Conservation (phyloP, 2,113 vertebrate species). For the Caranx melampygus region DNA sequence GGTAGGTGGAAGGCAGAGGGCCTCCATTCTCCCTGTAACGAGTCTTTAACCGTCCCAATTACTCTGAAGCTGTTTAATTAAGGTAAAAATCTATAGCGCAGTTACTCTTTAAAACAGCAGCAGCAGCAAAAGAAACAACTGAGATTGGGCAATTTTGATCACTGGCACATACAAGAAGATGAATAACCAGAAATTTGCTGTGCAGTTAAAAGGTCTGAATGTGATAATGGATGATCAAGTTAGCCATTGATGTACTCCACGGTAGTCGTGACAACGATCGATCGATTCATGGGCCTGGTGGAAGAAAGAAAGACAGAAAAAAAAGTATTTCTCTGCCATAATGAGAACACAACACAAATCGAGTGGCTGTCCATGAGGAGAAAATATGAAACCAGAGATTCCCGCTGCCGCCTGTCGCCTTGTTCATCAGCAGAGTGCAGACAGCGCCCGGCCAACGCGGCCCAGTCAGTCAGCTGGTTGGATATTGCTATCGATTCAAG, state of each 20-base stretch:
- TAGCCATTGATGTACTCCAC: background rate
- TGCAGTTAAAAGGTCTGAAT: background rate
- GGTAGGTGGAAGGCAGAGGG: no score
- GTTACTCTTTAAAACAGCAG: background rate
- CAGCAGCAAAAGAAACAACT: background rate
- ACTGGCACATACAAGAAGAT: background rate
- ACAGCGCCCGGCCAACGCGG: slow-evolving; percentile 22
- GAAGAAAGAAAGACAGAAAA: no score
- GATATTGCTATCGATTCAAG: slow-evolving; percentile 50
- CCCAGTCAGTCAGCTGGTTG: slow-evolving; percentile 22
- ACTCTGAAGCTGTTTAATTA: no score
- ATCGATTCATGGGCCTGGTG: background rate
- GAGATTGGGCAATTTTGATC: background rate
- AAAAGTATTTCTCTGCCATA: slow-evolving; percentile 13
- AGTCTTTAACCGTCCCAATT: no score
- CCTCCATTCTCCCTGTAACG: no score
- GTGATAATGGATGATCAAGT: slow-evolving; percentile 3
- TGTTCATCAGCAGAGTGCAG: slow-evolving; percentile 32
- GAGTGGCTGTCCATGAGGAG: background rate
- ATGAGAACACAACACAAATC: slow-evolving; percentile 24
- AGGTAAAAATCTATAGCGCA: no score
- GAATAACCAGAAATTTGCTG: background rate
- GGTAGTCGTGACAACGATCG: slow-evolving; percentile 12
- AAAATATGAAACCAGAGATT: slow-evolving; percentile 22
- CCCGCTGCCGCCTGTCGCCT: slow-evolving; percentile 17